Evolutionary conservation across 2,797 vertebrate genomes (phyloP), one percentile per base, ranked within the genome.

Genomic region (Spondyliosoma cantharus): DNA sequence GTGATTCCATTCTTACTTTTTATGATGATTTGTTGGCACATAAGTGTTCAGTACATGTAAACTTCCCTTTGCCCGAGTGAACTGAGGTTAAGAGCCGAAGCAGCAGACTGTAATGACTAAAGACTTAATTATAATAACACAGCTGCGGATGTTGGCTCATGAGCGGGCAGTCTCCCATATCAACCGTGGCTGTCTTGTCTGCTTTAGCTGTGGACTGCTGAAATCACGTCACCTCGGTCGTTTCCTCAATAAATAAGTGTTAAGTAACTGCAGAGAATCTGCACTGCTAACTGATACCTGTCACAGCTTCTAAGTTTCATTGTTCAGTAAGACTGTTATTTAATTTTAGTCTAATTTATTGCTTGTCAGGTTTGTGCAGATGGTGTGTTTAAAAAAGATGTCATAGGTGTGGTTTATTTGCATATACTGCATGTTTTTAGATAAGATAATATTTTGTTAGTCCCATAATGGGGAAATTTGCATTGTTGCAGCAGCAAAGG

Each of bases 101-200:
- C 48, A 71, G 70, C 58, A 74, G 71, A 54, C 20, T 29, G 12
- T 64, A 27, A 67, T 74, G 74, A 71, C 49, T 68, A 66, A 71
- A 64, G 49, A 69, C 27, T 76, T 74, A 67, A 48, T 53, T 66
- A 81, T 90, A 90, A 92, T 91, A 76, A 89, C 80, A 89, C 15
- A 78, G 73, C 76, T 72, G 71, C 57, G 71, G 62, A 45, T 53
- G 52, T 32, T 85, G 83, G 74, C 71, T 86, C 73, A 85, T 59
- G 65, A 81, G 80, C 16, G 56, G 58, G 24, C 73, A 71, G 76
- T 86, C 83, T 72, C 49, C 59, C 42, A 66, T 50, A 54, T 16
- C 59, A 64, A 83, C 76, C 74, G 86, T 8, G 3, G 5, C 48
- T 70, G 77, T 24, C 45, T 37, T 37, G 13, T 66, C 29, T 81